Evolutionary conservation across 2,888 invertebrate genomes (phyloP), one percentile per base, ranked within the genome.

Genomic region (Acleris laterana): DNA sequence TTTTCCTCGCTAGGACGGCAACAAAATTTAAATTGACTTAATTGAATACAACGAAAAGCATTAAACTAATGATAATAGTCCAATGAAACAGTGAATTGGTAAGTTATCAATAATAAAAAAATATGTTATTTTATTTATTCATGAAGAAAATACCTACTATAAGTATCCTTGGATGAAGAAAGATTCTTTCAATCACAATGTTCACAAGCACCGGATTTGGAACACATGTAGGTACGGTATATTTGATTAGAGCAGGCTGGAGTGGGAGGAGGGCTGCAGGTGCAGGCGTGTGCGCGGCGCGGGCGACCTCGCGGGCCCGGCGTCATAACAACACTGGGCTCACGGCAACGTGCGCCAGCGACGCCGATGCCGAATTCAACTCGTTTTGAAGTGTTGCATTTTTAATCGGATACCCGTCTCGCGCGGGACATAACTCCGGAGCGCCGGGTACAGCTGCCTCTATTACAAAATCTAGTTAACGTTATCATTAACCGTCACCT

Each of bases 391-490:
- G 84, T 85, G 81, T 79, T 93, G 89, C 90, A 93, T 93, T 90
- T 93, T 93, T 93, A 91, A 93, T 88, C 85, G 79, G 80, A 80
- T 83, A 81, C 82, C 88, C 85, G 92, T 90, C 92, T 91, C 92
- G 87, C 84, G 90, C 87, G 92, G 90, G 89, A 89, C 89, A 91
- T 93, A 91, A 92, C 90, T 90, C 89, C 87, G 85, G 84, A 84
- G 84, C 81, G 84, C 81, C 81, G 83, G 83, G 84, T 88, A 87
- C 90, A 92, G 88, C 89, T 90, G 90, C 82, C 85, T 86, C 81
- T 87, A 90, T 92, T 90, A 90, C 84, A 82, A 86, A 89, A 88
- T 91, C 91, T 87, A 92, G 90, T 92, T 92, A 93, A 89, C 89
- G 86, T 85, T 88, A 86, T 91, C 90, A 91, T 92, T 92, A 89